These are phyloP conservation scores for Enteromius trimaculatus DNA, from an alignment of 2,797 vertebrate genomes.

Conservation along the genomic window DNA sequence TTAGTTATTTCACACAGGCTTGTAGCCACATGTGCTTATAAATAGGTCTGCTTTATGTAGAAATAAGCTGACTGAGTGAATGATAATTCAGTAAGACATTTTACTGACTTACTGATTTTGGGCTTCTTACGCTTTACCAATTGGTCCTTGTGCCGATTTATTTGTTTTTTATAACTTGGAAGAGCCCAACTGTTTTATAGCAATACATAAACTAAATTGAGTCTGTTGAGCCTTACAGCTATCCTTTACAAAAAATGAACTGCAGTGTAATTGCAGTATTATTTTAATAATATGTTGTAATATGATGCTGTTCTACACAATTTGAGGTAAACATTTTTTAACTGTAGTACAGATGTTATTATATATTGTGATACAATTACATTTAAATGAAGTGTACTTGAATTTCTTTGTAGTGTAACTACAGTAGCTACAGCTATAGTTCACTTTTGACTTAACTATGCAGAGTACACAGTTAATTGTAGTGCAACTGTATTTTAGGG, in stretches of 20 bases:
- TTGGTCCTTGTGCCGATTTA: not conserved
- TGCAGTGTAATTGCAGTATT: not conserved
- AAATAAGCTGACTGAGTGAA: not conserved
- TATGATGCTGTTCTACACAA: not conserved
- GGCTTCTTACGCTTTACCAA: not conserved
- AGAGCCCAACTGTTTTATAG: slow-evolving; percentile 6
- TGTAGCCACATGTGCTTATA: not conserved
- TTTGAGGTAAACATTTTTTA: not conserved
- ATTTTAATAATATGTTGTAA: not conserved
- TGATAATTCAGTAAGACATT: not conserved
- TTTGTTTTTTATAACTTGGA: not conserved
- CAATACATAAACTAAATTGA: not conserved
- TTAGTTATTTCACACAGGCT: not conserved
- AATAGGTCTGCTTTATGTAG: not conserved
- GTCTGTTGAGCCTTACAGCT: not conserved
- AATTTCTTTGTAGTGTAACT: not conserved
- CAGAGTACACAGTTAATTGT: not conserved
- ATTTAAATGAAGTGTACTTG: too few relatives aligned
- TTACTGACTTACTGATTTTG: not conserved
- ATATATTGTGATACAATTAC: not conserved
- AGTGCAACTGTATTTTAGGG: not conserved
- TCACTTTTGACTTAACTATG: not conserved
- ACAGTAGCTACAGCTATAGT: not conserved
- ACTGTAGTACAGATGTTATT: not conserved
- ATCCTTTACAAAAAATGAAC: not conserved